Percentiles rank a stretch among this genome's conserved stretches.
phyloP scores from a whole-genome alignment of 2,888 invertebrate genomes.

The Hemaris fuciformis region DNA sequence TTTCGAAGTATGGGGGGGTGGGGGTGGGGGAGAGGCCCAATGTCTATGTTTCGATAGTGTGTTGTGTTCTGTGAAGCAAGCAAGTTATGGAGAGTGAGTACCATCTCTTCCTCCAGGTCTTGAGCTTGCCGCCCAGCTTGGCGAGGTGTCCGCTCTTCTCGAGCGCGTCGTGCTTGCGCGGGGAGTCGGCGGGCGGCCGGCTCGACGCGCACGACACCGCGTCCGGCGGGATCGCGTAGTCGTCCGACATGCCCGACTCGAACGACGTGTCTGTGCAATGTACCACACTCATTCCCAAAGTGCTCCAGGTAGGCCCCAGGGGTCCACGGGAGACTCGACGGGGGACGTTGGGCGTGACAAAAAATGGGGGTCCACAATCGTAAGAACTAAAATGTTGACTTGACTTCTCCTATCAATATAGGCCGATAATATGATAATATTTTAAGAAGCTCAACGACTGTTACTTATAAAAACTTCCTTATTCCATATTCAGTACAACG shows the following conservation, averaged over 20 bases:
- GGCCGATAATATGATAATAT: no score
- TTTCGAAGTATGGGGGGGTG: neutral
- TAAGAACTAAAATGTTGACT: no score
- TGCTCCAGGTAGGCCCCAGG: neutral
- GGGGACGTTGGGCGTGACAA: no score
- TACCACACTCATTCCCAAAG: neutral
- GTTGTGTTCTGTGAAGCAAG: no score
- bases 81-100: conserved; percentile 27
- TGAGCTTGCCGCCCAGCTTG: conserved; percentile 95
- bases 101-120: conserved; percentile 98
- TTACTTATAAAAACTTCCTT: no score
- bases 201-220: conserved; percentile 90
- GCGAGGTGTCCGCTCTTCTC: conserved; percentile 95
- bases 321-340: no score
- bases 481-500: no score
- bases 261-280: conserved; percentile 88
- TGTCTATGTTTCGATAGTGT: no score
- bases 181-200: conserved; percentile 30
- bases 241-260: conserved; percentile 96
- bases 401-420: no score
- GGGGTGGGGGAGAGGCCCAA: no score
- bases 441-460: no score
- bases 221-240: conserved; percentile 98
- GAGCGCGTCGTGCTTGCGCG: conserved; percentile 85
- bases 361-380: no score